Base-by-base conservation (phyloP, 2,888 invertebrate species). In the Himalopsyche kuldschensis region DNA sequence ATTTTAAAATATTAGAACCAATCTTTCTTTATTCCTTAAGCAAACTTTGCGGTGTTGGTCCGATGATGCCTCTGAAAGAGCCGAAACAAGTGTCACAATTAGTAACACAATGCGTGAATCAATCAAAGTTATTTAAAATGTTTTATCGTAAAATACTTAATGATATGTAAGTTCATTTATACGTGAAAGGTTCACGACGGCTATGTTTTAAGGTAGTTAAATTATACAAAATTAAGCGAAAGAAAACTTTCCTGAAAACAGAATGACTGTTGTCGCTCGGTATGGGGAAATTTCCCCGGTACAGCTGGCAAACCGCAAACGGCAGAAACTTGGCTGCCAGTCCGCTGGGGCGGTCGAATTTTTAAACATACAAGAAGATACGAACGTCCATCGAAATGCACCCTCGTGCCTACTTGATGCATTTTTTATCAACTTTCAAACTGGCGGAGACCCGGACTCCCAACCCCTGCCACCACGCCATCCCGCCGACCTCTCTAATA, bases 391-490 rank as follows among this genome's bases (percentile, higher is more conserved):
- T 55, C 41, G 79, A 82, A 82, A 82, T 82, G 82, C 82, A 82
- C 82, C 82, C 82, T 63, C 79, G 82, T 79, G 82, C 82, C 82
- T 75, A 82, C 78, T 82, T 82, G 55, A 69, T 82, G 82, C 82
- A 82, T 82, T 79, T 82, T 82, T 82, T 82, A 82, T 82, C 63
- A 82, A 82, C 79, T 82, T 82, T 27, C 55, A 55, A 55, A 55
- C 55, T 55, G 55, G 55, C 55, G 55, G 69, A 78, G 75, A 78
- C 41, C 41, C 15, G 15, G 41, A 82, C 82, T 82, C 79, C 82
- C 82, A 46, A 75, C 75, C 41, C 27, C 20, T 35, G 20, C 82
- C 35, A 46, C 63, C 32, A 17, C 75, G 31, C 79, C 79, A 20
- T 76, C 76, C 76, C 76, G 5, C 76, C 76, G 20, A 32, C 76